Conservation (phyloP, 2,113 vertebrate genomes). For the Tenebrosternarchus preto region DNA sequence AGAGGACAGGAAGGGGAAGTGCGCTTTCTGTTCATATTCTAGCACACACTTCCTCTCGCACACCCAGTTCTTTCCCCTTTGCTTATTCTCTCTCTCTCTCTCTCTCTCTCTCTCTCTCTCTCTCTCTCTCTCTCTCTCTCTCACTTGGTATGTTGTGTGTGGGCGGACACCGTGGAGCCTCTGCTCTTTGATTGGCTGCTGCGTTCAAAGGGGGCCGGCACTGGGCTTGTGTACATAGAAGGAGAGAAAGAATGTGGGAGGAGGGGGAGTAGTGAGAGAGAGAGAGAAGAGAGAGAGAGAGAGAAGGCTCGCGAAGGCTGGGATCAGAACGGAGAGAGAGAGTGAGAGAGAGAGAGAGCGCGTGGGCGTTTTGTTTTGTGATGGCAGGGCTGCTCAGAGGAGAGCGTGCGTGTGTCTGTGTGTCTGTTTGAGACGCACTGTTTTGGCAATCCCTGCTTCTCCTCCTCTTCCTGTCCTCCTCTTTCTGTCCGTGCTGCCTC, state of each 20-base stretch:
- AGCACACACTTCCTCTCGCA: not conserved
- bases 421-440: conserved; percentile 60
- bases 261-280: conserved; percentile 37
- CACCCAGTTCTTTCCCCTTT: not conserved
- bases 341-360: conserved; percentile 65
- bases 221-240: conserved; percentile 59
- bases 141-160: conserved; percentile 72
- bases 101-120: conserved; percentile 57
- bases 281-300: not conserved
- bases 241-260: conserved; percentile 61
- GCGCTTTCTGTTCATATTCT: not conserved
- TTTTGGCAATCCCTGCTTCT: conserved; percentile 54
- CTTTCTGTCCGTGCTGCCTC: conserved; percentile 1
- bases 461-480: conserved; percentile 55
- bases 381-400: conserved; percentile 76
- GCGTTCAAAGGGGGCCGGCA: conserved; percentile 63
- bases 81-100: conserved; percentile 16
- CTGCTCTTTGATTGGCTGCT: conserved; percentile 69
- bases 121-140: conserved; percentile 48
- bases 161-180: conserved; percentile 70
- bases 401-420: conserved; percentile 62
- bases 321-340: conserved; percentile 71
- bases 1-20: conserved; percentile 34
- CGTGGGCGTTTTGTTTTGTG: conserved; percentile 84
- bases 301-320: conserved; percentile 58